phyloP scores from a whole-genome alignment of 2,888 invertebrate genomes.

The Andrena trimmerana region DNA sequence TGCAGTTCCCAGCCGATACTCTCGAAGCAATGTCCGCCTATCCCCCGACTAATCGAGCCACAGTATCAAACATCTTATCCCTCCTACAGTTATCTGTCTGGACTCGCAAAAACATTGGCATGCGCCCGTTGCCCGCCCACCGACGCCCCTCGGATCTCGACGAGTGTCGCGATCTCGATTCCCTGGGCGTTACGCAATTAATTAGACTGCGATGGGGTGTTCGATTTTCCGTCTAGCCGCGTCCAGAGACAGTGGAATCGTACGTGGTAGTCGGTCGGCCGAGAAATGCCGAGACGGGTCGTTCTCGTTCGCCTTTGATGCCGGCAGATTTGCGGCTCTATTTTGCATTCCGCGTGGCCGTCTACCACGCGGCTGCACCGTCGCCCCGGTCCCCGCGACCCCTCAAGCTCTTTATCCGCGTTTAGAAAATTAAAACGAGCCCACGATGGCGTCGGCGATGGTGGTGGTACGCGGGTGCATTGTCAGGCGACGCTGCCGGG shows the following conservation, averaged over 20 bases:
- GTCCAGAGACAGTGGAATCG: slow-evolving; percentile 40
- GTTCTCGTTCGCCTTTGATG: slow-evolving; percentile 80
- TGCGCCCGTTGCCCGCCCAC: slow-evolving; percentile 26
- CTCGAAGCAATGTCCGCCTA: slow-evolving; percentile 12
- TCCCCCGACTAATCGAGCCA: slow-evolving; percentile 48
- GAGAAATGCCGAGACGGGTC: slow-evolving; percentile 79
- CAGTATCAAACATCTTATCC: slow-evolving; percentile 14
- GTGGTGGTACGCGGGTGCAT: slow-evolving; percentile 63
- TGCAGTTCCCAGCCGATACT: background rate
- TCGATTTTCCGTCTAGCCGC: slow-evolving; percentile 66
- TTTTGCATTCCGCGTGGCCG: slow-evolving; percentile 82
- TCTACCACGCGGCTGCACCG: slow-evolving; percentile 65
- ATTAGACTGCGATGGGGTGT: slow-evolving; percentile 64
- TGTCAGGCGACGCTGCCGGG: slow-evolving; percentile 62
- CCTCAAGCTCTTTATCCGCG: slow-evolving; percentile 58
- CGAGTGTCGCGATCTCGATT: slow-evolving; percentile 56
- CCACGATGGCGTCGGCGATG: slow-evolving; percentile 37
- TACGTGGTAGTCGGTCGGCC: slow-evolving; percentile 42
- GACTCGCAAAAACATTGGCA: slow-evolving; percentile 39
- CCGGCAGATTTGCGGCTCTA: slow-evolving; percentile 79
- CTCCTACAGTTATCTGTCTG: slow-evolving; percentile 38
- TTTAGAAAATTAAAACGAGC: slow-evolving; percentile 74
- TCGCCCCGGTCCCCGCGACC: slow-evolving; percentile 34
- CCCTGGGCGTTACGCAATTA: slow-evolving; percentile 73
- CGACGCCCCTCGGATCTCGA: slow-evolving; percentile 44